These are phyloP conservation scores for Drosophila borborema DNA, from an alignment of 2,888 invertebrate genomes.

Conservation along the genomic window DNA sequence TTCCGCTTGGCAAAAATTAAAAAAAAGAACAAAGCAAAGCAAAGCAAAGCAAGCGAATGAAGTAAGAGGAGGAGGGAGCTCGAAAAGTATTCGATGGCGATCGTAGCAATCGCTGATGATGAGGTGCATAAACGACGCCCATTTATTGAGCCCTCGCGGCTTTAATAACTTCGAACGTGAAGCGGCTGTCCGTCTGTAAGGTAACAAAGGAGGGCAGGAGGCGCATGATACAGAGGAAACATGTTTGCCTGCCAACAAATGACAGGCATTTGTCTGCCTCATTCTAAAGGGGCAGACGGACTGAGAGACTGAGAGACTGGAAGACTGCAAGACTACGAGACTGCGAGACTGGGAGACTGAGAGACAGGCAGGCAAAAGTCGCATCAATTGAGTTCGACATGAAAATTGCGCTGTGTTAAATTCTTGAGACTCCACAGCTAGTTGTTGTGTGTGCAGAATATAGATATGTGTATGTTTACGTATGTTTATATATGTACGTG, in stretches of 20 bases:
- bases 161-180: conserved; percentile 58
- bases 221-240: conserved; percentile 30
- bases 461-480: neutral
- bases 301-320: neutral
- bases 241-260: conserved; percentile 78
- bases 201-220: neutral
- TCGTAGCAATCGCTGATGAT: conserved; percentile 77
- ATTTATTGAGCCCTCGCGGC: conserved; percentile 79
- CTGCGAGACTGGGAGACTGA: neutral
- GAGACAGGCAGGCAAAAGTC: conserved; percentile 42
- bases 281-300: conserved; percentile 25
- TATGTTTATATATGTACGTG: conserved; percentile 16
- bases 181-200: conserved; percentile 21
- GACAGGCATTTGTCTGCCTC: conserved; percentile 77
- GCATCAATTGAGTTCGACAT: conserved; percentile 78
- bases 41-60: conserved; percentile 12
- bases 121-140: conserved; percentile 82
- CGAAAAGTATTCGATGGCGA: conserved; percentile 61
- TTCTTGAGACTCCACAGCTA: conserved; percentile 28
- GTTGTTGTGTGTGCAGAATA: conserved; percentile 12
- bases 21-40: neutral
- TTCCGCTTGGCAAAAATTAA: conserved; percentile 63
- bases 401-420: conserved; percentile 68
- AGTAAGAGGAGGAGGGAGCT: conserved; percentile 32
- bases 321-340: neutral